Evolutionary conservation across 2,888 invertebrate species (phyloP).

Genomic region (Plagiodera versicolora): DNA sequence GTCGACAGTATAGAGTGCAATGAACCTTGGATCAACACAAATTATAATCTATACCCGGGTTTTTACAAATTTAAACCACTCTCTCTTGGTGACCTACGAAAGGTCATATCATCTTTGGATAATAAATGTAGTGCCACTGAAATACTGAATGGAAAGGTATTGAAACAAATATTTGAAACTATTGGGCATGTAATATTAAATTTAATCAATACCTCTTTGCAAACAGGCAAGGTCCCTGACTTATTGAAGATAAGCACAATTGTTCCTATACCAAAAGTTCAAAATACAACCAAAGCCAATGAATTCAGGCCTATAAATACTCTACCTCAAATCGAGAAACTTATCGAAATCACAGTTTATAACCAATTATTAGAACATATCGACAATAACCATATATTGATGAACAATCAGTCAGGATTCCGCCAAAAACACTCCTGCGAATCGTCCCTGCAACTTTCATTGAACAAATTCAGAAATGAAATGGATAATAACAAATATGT

Average conservation of each 20-base stretch:
- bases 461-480: constrained; percentile 7
- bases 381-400: no score
- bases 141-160: background rate
- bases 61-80: background rate
- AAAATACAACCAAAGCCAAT: constrained; percentile 2
- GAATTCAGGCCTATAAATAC: constrained; percentile 3
- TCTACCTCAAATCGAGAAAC: background rate
- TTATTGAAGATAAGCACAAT: constrained; percentile 1
- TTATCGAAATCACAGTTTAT: background rate
- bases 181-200: background rate
- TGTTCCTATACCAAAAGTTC: background rate
- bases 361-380: background rate
- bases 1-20: constrained; percentile 1
- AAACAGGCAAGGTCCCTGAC: background rate
- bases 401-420: no score
- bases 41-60: background rate
- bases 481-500: background rate
- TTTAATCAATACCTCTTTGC: background rate
- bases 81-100: background rate
- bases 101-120: background rate
- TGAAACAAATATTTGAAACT: background rate
- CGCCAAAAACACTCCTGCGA: background rate
- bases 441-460: background rate
- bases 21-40: background rate
- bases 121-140: background rate